Evolutionary conservation across 2,113 vertebrate genomes (phyloP).

Genomic region (Blennius ocellaris): DNA sequence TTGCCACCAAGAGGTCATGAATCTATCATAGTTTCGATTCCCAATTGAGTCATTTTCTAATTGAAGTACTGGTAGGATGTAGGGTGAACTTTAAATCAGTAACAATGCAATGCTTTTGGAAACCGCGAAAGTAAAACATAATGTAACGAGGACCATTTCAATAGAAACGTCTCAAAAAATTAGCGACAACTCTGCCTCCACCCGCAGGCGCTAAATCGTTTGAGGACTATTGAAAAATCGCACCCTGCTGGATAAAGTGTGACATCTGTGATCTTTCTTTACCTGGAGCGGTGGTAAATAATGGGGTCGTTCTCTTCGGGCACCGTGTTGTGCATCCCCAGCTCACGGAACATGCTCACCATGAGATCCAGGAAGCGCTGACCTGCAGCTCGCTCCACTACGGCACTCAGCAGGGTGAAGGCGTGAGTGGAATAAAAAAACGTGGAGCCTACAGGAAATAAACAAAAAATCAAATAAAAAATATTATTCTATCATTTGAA

Average conservation of each 20-base stretch:
- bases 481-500: background rate
- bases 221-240: too few relatives aligned
- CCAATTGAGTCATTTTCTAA: too few relatives aligned
- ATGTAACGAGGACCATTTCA: too few relatives aligned
- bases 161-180: too few relatives aligned
- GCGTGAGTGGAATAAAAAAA: constrained; percentile 97
- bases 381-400: constrained; percentile 91
- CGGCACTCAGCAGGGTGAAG: constrained; percentile 93
- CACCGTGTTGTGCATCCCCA: constrained; percentile 93
- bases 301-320: constrained; percentile 94
- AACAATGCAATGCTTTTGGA: too few relatives aligned
- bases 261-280: constrained; percentile 25
- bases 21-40: too few relatives aligned
- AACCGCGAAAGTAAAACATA: too few relatives aligned
- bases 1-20: too few relatives aligned
- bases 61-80: too few relatives aligned
- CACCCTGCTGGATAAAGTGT: background rate
- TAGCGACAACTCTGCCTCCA: too few relatives aligned
- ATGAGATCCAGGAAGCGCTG: constrained; percentile 92
- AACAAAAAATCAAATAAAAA: background rate
- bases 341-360: constrained; percentile 91
- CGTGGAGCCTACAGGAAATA: constrained; percentile 86
- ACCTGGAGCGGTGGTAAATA: constrained; percentile 98
- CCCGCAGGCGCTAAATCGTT: too few relatives aligned
- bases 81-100: too few relatives aligned